phyloP scores from a whole-genome alignment of 1,140 invertebrate species.

The Drosophila novamexicana region DNA sequence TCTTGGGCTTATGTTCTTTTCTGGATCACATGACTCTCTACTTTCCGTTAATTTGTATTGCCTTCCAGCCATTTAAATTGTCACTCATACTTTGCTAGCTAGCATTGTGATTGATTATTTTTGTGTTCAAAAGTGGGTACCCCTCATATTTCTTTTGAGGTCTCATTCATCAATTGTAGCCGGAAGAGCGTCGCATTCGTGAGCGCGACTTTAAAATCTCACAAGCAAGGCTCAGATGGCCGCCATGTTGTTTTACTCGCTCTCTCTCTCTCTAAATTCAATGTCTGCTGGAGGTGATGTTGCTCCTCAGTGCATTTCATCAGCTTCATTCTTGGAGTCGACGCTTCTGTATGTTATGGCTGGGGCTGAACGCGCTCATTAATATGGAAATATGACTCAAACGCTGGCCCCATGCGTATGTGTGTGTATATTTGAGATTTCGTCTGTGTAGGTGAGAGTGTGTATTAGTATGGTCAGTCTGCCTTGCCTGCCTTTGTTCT shows the following conservation, averaged over 20 bases:
- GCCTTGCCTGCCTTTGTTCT: slow-evolving; percentile 20
- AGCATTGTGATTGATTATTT: slow-evolving; percentile 6
- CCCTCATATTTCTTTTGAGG: not conserved
- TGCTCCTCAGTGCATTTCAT: slow-evolving; percentile 66
- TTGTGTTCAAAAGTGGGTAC: not conserved
- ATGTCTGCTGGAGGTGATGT: slow-evolving; percentile 50
- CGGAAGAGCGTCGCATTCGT: slow-evolving; percentile 58
- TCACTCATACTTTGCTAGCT: not conserved
- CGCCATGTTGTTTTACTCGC: slow-evolving; percentile 30
- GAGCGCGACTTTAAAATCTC: slow-evolving; percentile 29
- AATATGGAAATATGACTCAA: slow-evolving; percentile 74
- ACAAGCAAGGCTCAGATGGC: slow-evolving; percentile 20
- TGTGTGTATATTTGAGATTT: slow-evolving; percentile 21
- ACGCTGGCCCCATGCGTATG: slow-evolving; percentile 26
- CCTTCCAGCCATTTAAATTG: slow-evolving; percentile 2
- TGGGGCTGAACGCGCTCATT: slow-evolving; percentile 47
- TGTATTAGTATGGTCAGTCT: slow-evolving; percentile 13
- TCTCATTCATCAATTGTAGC: slow-evolving; percentile 38
- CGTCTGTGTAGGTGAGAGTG: slow-evolving; percentile 1
- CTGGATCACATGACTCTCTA: not conserved
- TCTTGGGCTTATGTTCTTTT: not conserved
- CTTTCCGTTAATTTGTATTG: not conserved
- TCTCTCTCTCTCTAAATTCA: slow-evolving; percentile 44
- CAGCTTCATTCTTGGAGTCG: slow-evolving; percentile 30
- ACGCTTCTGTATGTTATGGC: slow-evolving; percentile 27